Evolutionary conservation across 2,888 invertebrate genomes (phyloP), one percentile per base, ranked within the genome.

Genomic region (Hoplodrina ambigua): DNA sequence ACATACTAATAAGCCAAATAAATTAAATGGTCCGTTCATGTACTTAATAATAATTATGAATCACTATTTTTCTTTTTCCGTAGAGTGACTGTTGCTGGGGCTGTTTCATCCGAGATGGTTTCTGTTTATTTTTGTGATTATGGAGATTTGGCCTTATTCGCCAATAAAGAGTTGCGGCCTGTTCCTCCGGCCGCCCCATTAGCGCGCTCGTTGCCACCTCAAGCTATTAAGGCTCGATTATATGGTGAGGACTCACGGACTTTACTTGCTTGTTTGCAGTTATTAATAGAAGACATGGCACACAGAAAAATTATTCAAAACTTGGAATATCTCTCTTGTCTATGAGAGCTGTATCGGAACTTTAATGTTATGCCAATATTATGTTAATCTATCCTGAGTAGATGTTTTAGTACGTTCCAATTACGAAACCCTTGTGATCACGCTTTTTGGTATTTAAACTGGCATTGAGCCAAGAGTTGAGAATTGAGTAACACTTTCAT

Each of bases 91-190:
- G 88, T 96, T 37, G 95, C 96, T 46, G 94, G 96, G 37, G 89
- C 92, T 50, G 94, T 96, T 46, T 96, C 95, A 5, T 81, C 92
- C 10, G 93, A 94, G 61, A 94, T 94, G 91, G 96, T 96, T 41
- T 96, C 96, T 0, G 96, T 97, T 50, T 96, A 96, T 80, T 96
- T 97, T 87, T 96, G 97, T 77, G 97, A 97, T 88, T 97, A 92
- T 82, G 97, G 97, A n/a, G 96, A 97, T 84, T 89, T 97, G 75
- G 94, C 95, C 30, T 88, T 96, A 77, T 89, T 96, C 37, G 83
- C 89, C 6, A 88, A 84, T 8, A 85, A 85, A 50, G 85, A 83
- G 41, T 87, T 96, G 82, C 92, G 96, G 13, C 94, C 93, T 5
- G 88, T 94, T 83, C 95, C 96, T 13, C 67, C 86, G 30, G 84